A percentile compares a stretch with the other conserved stretches of the same genome.
Evolutionary conservation across 1,140 invertebrate species (phyloP).

Genomic region (Ostrea denselamellosa): DNA sequence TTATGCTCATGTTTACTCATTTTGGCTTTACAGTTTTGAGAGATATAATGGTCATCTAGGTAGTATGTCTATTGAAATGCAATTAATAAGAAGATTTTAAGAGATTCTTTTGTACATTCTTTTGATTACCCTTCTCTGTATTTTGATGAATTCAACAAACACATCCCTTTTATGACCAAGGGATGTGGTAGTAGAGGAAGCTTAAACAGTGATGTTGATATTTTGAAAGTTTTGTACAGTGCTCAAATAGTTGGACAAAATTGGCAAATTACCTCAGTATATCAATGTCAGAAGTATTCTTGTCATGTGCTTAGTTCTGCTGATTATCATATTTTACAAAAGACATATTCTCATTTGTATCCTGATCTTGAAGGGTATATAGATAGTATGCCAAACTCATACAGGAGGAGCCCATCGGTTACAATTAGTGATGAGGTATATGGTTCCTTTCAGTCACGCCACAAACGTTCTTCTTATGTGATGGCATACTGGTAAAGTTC

Average conservation of each 20-base stretch:
- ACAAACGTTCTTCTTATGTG: conserved; percentile 25
- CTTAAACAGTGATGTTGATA: neutral
- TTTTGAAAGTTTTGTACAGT: neutral
- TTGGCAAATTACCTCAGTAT: neutral
- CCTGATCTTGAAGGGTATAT: neutral
- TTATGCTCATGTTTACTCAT: conserved; percentile 59
- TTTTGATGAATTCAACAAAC: neutral
- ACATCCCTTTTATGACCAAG: neutral
- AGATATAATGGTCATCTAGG: conserved; percentile 53
- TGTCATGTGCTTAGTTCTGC: neutral
- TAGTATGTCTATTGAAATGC: conserved; percentile 38
- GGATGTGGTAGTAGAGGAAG: neutral
- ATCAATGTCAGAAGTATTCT: neutral
- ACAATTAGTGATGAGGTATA: conserved; percentile 3
- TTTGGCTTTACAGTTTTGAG: conserved; percentile 57
- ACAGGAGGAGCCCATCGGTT: neutral
- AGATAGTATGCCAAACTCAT: neutral
- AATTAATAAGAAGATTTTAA: conserved; percentile 45
- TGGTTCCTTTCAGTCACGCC: conserved; percentile 22
- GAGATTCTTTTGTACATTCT: conserved; percentile 25
- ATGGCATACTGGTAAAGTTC: conserved; percentile 45
- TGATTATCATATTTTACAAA: neutral
- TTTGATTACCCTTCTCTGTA: conserved; percentile 21
- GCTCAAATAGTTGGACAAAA: neutral
- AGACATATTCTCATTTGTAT: conserved; percentile 17